A percentile compares a stretch with the other conserved stretches of the same genome.
Conservation (phyloP, 2,888 invertebrate species). For the Tetranychus piercei region DNA sequence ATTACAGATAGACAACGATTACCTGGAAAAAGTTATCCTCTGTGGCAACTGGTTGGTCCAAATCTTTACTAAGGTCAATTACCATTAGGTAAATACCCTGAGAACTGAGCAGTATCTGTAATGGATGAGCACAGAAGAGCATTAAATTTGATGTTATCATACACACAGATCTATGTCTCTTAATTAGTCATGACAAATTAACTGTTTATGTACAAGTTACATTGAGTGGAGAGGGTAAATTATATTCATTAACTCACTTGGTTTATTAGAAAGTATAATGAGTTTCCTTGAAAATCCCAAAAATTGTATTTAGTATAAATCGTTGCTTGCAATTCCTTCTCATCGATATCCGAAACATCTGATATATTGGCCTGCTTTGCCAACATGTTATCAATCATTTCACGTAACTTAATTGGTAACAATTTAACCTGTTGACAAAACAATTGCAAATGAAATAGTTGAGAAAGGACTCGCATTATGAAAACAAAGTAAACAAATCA, state of each 20-base stretch:
- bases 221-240: too few relatives aligned
- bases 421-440: not conserved
- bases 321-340: not conserved
- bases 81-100: conserved; percentile 34
- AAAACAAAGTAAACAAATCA: too few relatives aligned
- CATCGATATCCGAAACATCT: not conserved
- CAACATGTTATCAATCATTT: not conserved
- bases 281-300: conserved; percentile 25
- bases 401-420: not conserved
- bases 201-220: not conserved
- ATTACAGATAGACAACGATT: not conserved
- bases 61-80: conserved; percentile 33
- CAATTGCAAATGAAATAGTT: too few relatives aligned
- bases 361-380: not conserved
- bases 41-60: conserved; percentile 25
- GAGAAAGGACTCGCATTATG: too few relatives aligned
- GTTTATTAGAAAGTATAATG: conserved; percentile 23
- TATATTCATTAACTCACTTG: conserved; percentile 20
- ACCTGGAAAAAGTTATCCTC: not conserved
- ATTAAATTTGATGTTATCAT: not conserved
- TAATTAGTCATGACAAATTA: not conserved
- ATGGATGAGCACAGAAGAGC: conserved; percentile 7
- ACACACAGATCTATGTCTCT: not conserved
- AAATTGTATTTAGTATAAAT: conserved; percentile 18
- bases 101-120: conserved; percentile 33